Evolutionary conservation across 2,888 invertebrate genomes (phyloP), one percentile per base, ranked within the genome.

Genomic region (Oegoconia quadripuncta): DNA sequence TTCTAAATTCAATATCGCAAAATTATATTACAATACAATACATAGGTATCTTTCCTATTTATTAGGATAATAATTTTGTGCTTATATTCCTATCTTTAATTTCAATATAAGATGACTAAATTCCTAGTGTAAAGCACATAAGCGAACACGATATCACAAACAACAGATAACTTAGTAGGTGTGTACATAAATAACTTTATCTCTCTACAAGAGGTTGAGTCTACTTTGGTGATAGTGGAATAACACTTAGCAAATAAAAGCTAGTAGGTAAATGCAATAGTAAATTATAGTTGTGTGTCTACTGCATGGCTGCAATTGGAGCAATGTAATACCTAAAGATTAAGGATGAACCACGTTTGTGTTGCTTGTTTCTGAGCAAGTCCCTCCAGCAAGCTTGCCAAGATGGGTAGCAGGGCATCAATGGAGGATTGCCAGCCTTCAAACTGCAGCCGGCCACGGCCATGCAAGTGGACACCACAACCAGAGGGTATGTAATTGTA

Each of bases 401-500:
- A 34, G 89, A 90, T 1, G 81, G 79, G 69, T 97, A 97, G 34
- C 90, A 81, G 1, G 96, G 95, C 94, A 97, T 96, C 29, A 91
- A 86, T 0, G 96, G 96, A 18, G 95, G 95, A 42, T 91, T 90
- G 14, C 96, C 97, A 33, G 96, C 96, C 48, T 89, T 89, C 35
- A 97, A 88, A 46, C 95, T 93, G 59, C 63, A 93, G 43, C 95
- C 93, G 43, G 93, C 93, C 7, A 97, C 94, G 42, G 93, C 91
- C 95, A 97, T 97, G 61, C 97, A 95, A 41, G 95, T 95, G 8
- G 96, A 93, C 1, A 97, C 96, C 42, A 98, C 94, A 70, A 93
- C 92, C 69, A 97, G 92, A 13, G 98, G 98, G 79, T 99, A 98
- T n/a, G 96, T 93, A 46, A 96, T 65, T 39, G 95, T 93, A 46